Conservation (phyloP, 2,797 vertebrate genomes). For the Lates japonicus region DNA sequence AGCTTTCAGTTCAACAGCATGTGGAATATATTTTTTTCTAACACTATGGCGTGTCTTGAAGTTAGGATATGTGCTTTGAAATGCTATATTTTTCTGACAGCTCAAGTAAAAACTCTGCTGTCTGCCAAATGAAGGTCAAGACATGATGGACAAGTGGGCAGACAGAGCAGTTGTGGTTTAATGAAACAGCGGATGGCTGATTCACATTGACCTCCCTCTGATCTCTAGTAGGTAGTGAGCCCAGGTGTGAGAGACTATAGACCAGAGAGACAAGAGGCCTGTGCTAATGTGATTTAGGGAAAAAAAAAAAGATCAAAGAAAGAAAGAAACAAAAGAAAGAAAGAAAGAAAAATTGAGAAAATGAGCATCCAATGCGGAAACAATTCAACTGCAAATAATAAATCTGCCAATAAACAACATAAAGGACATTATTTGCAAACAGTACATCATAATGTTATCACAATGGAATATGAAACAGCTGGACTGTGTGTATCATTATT, state of each 20-base stretch:
- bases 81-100: constrained; percentile 33
- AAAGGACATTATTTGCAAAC: background rate
- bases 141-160: constrained; percentile 8
- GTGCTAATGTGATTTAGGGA: background rate
- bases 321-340: background rate
- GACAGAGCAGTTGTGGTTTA: constrained; percentile 19
- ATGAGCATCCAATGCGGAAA: background rate
- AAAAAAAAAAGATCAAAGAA: background rate
- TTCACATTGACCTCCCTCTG: constrained; percentile 42
- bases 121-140: constrained; percentile 39
- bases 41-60: constrained; percentile 12
- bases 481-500: background rate
- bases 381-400: background rate
- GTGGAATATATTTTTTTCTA: constrained; percentile 21
- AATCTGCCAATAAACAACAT: background rate
- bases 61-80: constrained; percentile 37
- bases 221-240: constrained; percentile 12
- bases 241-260: constrained; percentile 5
- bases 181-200: constrained; percentile 55
- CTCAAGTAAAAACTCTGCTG: constrained; percentile 14
- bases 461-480: background rate
- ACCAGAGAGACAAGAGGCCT: no score
- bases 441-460: background rate
- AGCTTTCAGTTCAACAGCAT: constrained; percentile 47
- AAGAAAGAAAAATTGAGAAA: background rate